Evolutionary conservation across 2,113 vertebrate species (phyloP), one percentile per base, ranked within the genome.

Genomic region (Apodemus sylvaticus): DNA sequence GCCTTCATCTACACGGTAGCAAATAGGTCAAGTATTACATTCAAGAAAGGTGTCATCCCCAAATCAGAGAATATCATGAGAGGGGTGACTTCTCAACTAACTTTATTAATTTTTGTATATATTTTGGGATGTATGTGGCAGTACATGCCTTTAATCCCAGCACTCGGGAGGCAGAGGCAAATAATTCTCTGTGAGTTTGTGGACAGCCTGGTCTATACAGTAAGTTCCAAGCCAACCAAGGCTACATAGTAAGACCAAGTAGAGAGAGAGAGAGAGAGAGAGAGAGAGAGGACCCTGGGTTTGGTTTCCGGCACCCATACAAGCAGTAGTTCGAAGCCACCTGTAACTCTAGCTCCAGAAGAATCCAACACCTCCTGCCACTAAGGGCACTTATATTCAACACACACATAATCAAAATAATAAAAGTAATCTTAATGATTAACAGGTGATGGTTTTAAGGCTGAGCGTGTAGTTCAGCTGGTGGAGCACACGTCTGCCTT

Each of bases 41-140:
- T 95, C 10, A 71, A 94, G 48, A 93, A 87, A 93, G 70, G 53
- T 73, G 60, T 70, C 29, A 94, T 89, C 20, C 68, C 13, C 78
- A 78, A 92, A 48, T 73, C 42, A 48, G 93, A 95, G 48, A 90
- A 45, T 83, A 58, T 70, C 78, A 36, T 4, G 53, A 82, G 74
- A 87, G 19, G 24, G 16, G 26, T 83, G 55, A 68, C 11, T 26
- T 95, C 53, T 87, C 42, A 22, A 58, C 13, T 73, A 34, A 45
- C 58, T 91, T 53, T 39, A n/a, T 81, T 45, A 64, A 85, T 10
- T 45, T 85, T 85, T 85, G 31, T 16, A 42, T 83, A 2, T 85
- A 45, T 66, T 85, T 62, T 31, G 58, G 24, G 26, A 4, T 86
- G 9, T 48, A 48, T 31, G 20, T 66, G 42, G 8, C 48, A 86